Percentiles rank a stretch among this genome's conserved stretches.
phyloP scores from a whole-genome alignment of 2,113 vertebrate genomes.

The Actenoides hombroni region DNA sequence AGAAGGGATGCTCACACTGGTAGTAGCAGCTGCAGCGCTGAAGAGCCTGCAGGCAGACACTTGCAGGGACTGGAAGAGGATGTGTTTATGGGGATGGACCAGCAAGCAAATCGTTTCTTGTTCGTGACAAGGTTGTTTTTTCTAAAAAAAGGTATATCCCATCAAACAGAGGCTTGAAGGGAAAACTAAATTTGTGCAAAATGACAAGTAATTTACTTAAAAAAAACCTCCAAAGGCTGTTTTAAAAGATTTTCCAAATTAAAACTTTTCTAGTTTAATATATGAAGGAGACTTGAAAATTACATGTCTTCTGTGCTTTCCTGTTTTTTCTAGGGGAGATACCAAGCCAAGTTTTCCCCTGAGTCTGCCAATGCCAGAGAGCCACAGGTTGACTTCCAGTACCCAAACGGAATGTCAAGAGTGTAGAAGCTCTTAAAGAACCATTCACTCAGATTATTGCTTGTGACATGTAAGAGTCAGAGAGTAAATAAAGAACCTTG shows the following conservation, averaged over 20 bases:
- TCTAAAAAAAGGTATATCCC: neutral
- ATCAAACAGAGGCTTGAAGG: neutral
- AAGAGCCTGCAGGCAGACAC: neutral
- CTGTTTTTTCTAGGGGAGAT: neutral
- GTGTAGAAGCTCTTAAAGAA: rapidly evolving
- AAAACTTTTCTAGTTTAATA: neutral
- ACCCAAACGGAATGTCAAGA: neutral
- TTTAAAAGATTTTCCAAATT: neutral
- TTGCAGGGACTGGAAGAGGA: neutral
- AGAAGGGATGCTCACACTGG: neutral
- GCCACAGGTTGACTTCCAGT: neutral
- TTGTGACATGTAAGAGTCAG: rapidly evolving
- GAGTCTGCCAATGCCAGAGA: neutral
- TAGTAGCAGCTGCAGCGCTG: neutral
- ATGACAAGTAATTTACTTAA: neutral
- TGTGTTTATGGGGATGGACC: neutral
- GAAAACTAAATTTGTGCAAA: neutral
- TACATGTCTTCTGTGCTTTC: neutral
- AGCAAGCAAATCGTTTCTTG: neutral
- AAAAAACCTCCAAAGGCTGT: neutral
- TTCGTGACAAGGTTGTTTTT: neutral
- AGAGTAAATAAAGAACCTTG: neutral
- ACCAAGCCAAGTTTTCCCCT: neutral
- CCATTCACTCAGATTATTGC: neutral
- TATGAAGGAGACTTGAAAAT: neutral